phyloP scores from a whole-genome alignment of 2,888 invertebrate genomes.

The Miltochrista miniata region DNA sequence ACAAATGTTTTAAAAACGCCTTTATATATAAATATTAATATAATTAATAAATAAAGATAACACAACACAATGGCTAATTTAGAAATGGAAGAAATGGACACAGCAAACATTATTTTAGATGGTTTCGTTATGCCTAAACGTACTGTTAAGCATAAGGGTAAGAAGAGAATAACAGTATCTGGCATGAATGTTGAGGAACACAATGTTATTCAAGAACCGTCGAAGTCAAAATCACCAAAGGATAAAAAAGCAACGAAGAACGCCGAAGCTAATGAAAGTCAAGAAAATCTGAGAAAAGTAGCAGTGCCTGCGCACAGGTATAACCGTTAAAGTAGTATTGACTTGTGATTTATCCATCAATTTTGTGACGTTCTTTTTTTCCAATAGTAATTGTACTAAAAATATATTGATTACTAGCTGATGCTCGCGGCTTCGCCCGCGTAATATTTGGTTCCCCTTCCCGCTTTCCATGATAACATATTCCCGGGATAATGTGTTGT shows the following conservation, averaged over 20 bases:
- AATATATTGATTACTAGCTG: too few species aligned
- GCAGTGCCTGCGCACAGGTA: constrained; percentile 95
- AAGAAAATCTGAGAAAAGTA: constrained; percentile 87
- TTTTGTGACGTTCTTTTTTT: too few species aligned
- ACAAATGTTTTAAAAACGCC: too few species aligned
- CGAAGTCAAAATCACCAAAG: constrained; percentile 64
- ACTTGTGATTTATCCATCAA: too few species aligned
- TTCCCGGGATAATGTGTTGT: too few species aligned
- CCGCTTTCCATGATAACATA: too few species aligned
- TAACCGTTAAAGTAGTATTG: constrained; percentile 47
- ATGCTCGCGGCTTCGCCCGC: too few species aligned
- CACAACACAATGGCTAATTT: constrained; percentile 15
- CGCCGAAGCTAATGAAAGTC: constrained; percentile 78
- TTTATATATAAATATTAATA: too few species aligned
- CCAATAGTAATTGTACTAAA: too few species aligned
- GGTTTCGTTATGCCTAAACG: constrained; percentile 81
- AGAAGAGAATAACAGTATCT: constrained; percentile 78
- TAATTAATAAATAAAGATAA: too few species aligned
- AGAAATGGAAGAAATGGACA: constrained; percentile 75
- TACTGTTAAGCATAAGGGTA: constrained; percentile 73
- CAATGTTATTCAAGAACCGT: constrained; percentile 83
- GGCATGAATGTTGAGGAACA: constrained; percentile 87
- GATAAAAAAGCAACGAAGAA: constrained; percentile 70
- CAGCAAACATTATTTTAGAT: constrained; percentile 77
- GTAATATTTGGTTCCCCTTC: too few species aligned